phyloP scores from a whole-genome alignment of 2,888 invertebrate species.

The Limnephilus marmoratus region DNA sequence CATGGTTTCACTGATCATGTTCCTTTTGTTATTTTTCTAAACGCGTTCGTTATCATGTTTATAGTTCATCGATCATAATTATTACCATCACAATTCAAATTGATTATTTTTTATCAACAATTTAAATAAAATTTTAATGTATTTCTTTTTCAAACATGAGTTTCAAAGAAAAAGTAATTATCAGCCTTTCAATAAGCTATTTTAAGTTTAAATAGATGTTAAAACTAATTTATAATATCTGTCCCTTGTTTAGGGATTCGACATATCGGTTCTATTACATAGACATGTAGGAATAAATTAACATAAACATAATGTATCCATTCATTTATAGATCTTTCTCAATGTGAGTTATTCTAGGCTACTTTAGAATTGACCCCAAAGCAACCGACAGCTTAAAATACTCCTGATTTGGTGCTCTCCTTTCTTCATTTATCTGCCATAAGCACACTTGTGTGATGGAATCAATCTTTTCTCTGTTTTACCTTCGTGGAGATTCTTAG shows the following conservation, averaged over 20 bases:
- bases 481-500: no score
- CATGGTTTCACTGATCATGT: constrained; percentile 50
- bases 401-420: constrained; percentile 37
- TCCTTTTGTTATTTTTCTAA: constrained; percentile 40
- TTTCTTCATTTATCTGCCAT: background rate
- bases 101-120: constrained; percentile 24
- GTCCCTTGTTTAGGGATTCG: constrained; percentile 62
- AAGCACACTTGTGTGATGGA: background rate
- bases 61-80: constrained; percentile 19
- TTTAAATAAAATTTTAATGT: constrained; percentile 25
- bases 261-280: constrained; percentile 66
- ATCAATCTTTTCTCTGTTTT: background rate
- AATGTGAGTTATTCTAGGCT: constrained; percentile 66
- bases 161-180: constrained; percentile 13
- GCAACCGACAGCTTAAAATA: constrained; percentile 60
- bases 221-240: constrained; percentile 65
- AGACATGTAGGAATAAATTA: constrained; percentile 62
- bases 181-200: constrained; percentile 46
- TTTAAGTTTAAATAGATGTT: constrained; percentile 59
- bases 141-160: constrained; percentile 25
- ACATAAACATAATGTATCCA: constrained; percentile 64
- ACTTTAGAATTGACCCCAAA: constrained; percentile 58
- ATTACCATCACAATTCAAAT: constrained; percentile 9
- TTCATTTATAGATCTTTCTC: constrained; percentile 63
- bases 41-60: background rate